A percentile compares a stretch with the other conserved stretches of the same genome.
Evolutionary conservation across 2,888 invertebrate species (phyloP).

Genomic region (Pseudoips prasinana): DNA sequence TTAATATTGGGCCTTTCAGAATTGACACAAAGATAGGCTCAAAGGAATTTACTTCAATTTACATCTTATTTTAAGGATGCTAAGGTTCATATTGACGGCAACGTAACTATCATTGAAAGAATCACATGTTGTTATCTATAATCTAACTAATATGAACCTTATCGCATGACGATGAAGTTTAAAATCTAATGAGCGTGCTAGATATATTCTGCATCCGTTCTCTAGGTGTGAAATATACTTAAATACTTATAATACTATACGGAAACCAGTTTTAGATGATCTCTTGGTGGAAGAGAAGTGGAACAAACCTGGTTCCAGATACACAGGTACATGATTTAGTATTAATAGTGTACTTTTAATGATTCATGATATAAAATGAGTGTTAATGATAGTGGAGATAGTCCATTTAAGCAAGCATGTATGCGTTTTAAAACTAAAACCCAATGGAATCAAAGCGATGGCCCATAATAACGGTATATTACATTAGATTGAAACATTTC

Average conservation of each 20-base stretch:
- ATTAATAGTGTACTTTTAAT: slow-evolving; percentile 34
- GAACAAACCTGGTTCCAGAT: slow-evolving; percentile 24
- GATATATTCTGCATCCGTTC: slow-evolving; percentile 25
- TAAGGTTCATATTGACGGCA: slow-evolving; percentile 15
- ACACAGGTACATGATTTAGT: slow-evolving; percentile 16
- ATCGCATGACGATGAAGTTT: slow-evolving; percentile 15
- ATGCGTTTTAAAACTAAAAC: not conserved
- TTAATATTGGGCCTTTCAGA: slow-evolving; percentile 52
- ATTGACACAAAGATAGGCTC: slow-evolving; percentile 26
- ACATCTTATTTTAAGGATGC: slow-evolving; percentile 8
- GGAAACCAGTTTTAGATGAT: slow-evolving; percentile 21
- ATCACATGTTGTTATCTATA: slow-evolving; percentile 17
- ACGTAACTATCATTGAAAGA: slow-evolving; percentile 9
- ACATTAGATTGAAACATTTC: no score
- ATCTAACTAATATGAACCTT: slow-evolving; percentile 18
- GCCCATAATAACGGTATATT: not conserved
- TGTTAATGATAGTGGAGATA: slow-evolving; percentile 31
- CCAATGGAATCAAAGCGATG: not conserved
- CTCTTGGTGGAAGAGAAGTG: slow-evolving; percentile 10
- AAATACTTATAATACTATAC: slow-evolving; percentile 21
- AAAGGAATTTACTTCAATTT: slow-evolving; percentile 4
- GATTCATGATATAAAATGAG: slow-evolving; percentile 27
- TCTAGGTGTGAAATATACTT: slow-evolving; percentile 32
- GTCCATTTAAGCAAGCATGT: slow-evolving; percentile 15
- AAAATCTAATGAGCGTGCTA: slow-evolving; percentile 17